A percentile compares a stretch with the other conserved stretches of the same genome.
Evolutionary conservation across 23 tunicate species (phyloP).

Genomic region (Diplosoma virens): DNA sequence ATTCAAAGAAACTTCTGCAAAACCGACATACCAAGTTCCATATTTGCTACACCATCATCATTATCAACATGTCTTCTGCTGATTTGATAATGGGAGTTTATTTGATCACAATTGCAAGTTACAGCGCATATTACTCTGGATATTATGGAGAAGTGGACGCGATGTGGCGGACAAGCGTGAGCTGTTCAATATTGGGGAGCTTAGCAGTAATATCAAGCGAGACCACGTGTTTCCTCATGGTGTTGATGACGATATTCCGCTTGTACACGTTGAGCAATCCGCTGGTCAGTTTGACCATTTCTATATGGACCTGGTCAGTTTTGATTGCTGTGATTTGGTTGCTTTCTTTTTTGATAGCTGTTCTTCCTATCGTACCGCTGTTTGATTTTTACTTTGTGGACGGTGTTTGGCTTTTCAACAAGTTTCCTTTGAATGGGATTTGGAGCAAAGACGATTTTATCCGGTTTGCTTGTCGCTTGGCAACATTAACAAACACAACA

Average conservation of each 20-base stretch:
- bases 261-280: neutral
- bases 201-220: conserved; percentile 20
- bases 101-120: conserved; percentile 18
- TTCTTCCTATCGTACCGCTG: neutral
- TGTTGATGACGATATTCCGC: conserved; percentile 27
- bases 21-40: neutral
- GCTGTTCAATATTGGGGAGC: conserved; percentile 16
- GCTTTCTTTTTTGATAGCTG: conserved; percentile 1
- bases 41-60: neutral
- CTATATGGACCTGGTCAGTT: neutral
- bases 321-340: neutral
- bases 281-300: neutral
- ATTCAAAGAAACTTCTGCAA: neutral
- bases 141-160: conserved; percentile 27
- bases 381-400: conserved; percentile 6
- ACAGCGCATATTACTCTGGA: conserved; percentile 12
- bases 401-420: conserved; percentile 8
- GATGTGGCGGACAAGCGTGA: conserved; percentile 29
- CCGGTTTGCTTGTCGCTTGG: neutral
- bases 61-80: conserved; percentile 24
- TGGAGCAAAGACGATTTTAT: neutral
- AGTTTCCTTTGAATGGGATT: neutral
- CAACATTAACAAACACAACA: neutral
- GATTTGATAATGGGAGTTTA: conserved; percentile 45
- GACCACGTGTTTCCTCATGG: conserved; percentile 28